phyloP scores from a whole-genome alignment of 2,113 vertebrate genomes.

The Meles meles region DNA sequence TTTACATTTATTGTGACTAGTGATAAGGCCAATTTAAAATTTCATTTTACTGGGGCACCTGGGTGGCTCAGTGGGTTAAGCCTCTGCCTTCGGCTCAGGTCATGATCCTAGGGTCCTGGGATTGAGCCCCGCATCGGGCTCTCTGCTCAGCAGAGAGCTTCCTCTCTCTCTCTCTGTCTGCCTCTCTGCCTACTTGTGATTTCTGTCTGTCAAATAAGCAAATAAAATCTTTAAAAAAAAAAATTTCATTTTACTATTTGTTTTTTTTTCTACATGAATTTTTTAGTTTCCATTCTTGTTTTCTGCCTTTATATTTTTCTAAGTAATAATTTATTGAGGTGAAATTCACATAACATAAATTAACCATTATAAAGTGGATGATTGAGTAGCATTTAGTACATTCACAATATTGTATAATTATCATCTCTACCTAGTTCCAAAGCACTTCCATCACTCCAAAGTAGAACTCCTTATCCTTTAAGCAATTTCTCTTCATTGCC shows the following conservation, averaged over 20 bases:
- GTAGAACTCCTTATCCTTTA: neutral
- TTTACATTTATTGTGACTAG: neutral
- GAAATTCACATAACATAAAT: neutral
- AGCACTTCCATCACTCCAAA: neutral
- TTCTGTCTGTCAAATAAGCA: too few relatives aligned
- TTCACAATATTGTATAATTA: neutral
- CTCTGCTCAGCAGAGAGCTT: too few relatives aligned
- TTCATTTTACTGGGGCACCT: slow-evolving; percentile 9
- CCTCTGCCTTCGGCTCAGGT: too few relatives aligned
- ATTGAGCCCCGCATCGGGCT: too few relatives aligned
- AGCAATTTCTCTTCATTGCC: neutral
- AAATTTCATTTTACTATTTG: neutral
- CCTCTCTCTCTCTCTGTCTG: too few relatives aligned
- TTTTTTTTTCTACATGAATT: neutral
- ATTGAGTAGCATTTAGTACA: neutral
- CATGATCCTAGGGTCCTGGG: too few relatives aligned
- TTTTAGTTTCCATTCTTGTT: neutral
- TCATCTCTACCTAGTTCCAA: neutral
- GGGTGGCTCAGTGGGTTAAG: too few relatives aligned
- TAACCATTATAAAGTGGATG: neutral
- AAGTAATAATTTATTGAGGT: neutral
- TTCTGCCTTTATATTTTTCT: neutral
- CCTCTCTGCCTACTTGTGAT: too few relatives aligned
- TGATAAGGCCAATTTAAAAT: neutral
- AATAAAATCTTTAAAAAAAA: too few relatives aligned